Conservation (phyloP, 2,113 vertebrate species). For the Ceyx margarethae region DNA sequence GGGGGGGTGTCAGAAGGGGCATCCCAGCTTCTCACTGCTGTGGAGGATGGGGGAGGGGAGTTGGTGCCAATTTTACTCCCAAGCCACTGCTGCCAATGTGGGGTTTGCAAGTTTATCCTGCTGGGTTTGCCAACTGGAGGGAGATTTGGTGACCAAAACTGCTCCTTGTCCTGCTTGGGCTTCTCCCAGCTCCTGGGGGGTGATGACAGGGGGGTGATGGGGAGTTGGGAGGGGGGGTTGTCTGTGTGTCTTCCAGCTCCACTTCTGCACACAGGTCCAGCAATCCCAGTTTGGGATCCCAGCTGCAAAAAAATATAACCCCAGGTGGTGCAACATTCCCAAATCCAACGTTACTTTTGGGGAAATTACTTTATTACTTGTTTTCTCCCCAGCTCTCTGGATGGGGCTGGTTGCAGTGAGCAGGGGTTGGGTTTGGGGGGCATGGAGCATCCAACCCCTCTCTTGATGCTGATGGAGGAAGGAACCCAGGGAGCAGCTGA, state of each 20-base stretch:
- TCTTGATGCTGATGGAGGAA: fast-evolving
- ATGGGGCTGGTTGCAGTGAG: fast-evolving
- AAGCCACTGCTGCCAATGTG: background rate
- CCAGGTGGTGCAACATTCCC: background rate
- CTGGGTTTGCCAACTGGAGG: background rate
- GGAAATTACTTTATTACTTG: background rate
- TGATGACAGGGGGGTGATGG: fast-evolving
- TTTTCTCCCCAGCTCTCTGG: fast-evolving
- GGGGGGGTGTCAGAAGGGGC: background rate
- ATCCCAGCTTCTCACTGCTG: fast-evolving
- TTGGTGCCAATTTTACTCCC: fast-evolving
- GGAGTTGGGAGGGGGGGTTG: too few relatives aligned
- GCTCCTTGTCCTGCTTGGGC: background rate
- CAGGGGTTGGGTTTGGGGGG: background rate
- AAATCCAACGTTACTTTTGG: fast-evolving
- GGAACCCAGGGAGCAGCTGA: background rate
- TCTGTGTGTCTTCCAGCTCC: background rate
- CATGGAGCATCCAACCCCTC: background rate
- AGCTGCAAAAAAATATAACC: background rate
- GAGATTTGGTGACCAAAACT: too few relatives aligned
- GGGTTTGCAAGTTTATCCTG: background rate
- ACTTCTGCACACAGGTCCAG: fast-evolving
- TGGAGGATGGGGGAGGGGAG: background rate
- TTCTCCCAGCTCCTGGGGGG: background rate
- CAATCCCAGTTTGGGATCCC: background rate